These are phyloP conservation scores for Oreohelix idahoensis DNA, from an alignment of 1,140 invertebrate genomes.

Conservation along the genomic window DNA sequence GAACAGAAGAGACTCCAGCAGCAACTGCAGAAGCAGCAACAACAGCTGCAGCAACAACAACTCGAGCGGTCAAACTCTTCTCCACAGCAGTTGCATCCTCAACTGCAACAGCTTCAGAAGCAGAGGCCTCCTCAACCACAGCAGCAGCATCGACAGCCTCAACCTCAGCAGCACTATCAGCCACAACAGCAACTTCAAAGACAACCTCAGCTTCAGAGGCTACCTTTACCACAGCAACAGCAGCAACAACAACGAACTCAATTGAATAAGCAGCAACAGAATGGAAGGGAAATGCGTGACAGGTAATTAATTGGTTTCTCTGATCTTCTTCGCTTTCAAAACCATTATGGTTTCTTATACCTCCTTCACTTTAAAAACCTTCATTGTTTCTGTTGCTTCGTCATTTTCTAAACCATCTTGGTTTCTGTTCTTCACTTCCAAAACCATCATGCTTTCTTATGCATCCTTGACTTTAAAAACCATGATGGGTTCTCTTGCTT, in stretches of 20 bases:
- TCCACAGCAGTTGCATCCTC: conserved; percentile 2
- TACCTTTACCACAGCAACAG: not conserved
- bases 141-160: not conserved
- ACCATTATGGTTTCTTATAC: too few relatives aligned
- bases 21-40: conserved; percentile 34
- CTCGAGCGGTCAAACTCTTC: conserved; percentile 19
- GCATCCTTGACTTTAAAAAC: too few relatives aligned
- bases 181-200: not conserved
- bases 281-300: not conserved
- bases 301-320: not conserved
- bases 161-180: conserved; percentile 7
- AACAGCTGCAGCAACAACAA: conserved; percentile 29
- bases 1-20: conserved; percentile 28
- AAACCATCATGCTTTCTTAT: too few relatives aligned
- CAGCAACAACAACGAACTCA: not conserved
- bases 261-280: not conserved
- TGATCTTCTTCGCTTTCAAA: too few relatives aligned
- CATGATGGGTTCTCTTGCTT: too few relatives aligned
- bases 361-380: not conserved
- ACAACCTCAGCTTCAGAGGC: not conserved
- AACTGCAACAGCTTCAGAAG: conserved; percentile 17
- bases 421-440: too few relatives aligned
- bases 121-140: not conserved
- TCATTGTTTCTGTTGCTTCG: not conserved
- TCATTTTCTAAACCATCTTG: too few relatives aligned